These are phyloP conservation scores for Sigmodon hispidus DNA, from an alignment of 2,113 vertebrate genomes.

Conservation along the genomic window DNA sequence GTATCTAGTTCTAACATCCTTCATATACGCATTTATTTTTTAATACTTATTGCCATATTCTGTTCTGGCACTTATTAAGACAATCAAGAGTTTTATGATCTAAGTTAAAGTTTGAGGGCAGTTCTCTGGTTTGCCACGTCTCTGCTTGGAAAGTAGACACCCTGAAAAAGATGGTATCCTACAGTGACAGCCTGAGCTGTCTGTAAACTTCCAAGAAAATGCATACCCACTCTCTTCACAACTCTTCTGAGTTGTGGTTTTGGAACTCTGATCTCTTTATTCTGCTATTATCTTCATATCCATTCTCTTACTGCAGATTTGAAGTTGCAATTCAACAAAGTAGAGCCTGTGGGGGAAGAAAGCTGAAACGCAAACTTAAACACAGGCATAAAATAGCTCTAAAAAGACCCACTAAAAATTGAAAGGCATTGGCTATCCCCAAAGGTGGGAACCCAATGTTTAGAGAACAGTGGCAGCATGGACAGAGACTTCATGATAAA, in stretches of 20 bases:
- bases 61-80: not conserved
- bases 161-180: not conserved
- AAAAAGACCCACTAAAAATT: not conserved
- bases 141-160: not conserved
- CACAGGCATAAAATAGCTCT: not conserved
- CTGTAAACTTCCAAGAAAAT: not conserved
- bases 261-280: not conserved
- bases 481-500: not conserved
- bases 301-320: not conserved
- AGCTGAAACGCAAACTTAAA: slow-evolving; percentile 16
- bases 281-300: not conserved
- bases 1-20: not conserved
- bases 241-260: not conserved
- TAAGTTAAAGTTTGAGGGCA: not conserved
- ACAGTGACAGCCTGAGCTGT: not conserved
- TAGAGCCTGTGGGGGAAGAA: not conserved
- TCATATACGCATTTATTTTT: not conserved
- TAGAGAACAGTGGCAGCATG: not conserved
- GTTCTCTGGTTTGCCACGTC: not conserved
- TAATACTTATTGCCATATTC: not conserved
- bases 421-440: not conserved
- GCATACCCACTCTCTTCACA: not conserved
- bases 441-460: not conserved
- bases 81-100: not conserved
- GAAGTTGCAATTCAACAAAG: not conserved